phyloP scores from a whole-genome alignment of 2,888 invertebrate genomes.

The Fissipunctia ypsillon region DNA sequence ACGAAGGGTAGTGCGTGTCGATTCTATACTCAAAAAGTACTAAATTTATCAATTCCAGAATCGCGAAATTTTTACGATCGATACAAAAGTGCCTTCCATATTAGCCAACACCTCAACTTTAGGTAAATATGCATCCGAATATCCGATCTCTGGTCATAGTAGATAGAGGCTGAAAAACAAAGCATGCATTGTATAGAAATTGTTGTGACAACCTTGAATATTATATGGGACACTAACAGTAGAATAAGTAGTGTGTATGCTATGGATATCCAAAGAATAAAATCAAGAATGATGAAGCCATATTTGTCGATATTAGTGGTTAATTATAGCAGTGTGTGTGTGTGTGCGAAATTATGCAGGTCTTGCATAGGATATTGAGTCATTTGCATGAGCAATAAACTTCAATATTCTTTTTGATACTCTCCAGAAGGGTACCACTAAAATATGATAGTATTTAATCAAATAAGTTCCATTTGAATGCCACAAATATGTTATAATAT shows the following conservation, averaged over 20 bases:
- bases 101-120: no score
- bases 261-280: constrained; percentile 30
- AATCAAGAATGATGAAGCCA: constrained; percentile 15
- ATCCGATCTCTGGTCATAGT: no score
- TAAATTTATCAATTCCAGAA: no score
- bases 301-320: constrained; percentile 4
- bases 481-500: neutral
- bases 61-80: no score
- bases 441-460: constrained; percentile 1
- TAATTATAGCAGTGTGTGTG: constrained; percentile 4
- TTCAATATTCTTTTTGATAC: neutral
- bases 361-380: neutral
- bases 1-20: no score
- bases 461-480: neutral
- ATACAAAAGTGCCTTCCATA: no score
- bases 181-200: neutral
- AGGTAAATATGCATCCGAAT: no score
- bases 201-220: neutral
- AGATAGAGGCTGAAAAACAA: neutral
- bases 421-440: neutral
- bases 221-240: neutral
- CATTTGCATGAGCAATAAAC: neutral
- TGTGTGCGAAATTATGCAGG: neutral
- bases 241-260: neutral
- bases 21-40: no score